phyloP scores from a whole-genome alignment of 2,797 vertebrate species.

The Rhynchotus rufescens region DNA sequence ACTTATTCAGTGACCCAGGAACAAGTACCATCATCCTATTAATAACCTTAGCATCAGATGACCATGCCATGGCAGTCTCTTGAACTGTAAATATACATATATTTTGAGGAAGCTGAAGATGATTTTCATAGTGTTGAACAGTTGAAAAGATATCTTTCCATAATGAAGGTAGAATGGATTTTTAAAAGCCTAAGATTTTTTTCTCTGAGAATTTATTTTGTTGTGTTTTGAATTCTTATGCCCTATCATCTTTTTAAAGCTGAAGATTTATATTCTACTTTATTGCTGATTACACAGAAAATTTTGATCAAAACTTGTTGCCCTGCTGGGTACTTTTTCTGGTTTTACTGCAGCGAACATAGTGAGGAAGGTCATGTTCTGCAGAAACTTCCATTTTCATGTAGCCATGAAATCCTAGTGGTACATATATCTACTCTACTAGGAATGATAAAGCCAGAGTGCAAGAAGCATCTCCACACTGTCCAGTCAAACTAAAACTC shows the following conservation, averaged over 20 bases:
- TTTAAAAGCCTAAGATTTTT: not conserved
- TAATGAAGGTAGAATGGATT: not conserved
- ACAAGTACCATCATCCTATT: conserved; percentile 61
- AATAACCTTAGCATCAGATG: conserved; percentile 54
- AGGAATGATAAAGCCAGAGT: not conserved
- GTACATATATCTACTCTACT: not conserved
- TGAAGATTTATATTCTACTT: not conserved
- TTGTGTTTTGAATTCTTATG: not conserved
- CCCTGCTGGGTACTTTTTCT: fast-evolving
- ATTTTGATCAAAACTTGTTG: not conserved
- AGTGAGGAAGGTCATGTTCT: not conserved
- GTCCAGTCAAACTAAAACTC: not conserved
- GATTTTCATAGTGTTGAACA: not conserved
- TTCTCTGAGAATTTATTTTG: not conserved
- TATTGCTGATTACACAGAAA: not conserved
- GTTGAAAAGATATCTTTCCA: not conserved
- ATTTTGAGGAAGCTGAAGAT: conserved; percentile 33
- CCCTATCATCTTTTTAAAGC: not conserved
- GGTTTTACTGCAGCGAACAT: not conserved
- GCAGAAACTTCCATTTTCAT: fast-evolving
- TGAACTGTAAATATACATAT: not conserved
- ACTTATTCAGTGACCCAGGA: conserved; percentile 68
- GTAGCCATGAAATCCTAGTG: not conserved
- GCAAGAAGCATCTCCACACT: not conserved
- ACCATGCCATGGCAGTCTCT: conserved; percentile 26